Base-by-base conservation (phyloP, 1,140 invertebrate genomes). In the Mya arenaria region DNA sequence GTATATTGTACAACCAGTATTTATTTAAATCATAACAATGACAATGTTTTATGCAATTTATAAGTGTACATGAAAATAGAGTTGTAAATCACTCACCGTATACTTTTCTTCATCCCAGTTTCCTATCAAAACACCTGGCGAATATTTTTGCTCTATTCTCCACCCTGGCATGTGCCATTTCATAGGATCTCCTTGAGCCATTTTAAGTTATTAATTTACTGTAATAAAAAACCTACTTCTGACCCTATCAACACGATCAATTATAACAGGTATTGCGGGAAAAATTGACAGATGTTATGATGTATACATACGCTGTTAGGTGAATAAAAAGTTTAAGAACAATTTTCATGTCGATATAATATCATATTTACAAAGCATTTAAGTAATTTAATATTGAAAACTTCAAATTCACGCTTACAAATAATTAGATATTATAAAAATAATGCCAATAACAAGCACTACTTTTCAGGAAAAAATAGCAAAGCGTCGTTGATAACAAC, bases 41-140 rank as follows among this genome's bases (percentile, higher is more conserved):
- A n/a, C n/a, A n/a, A n/a, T n/a, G n/a, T n/a, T n/a, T n/a, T n/a
- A n/a, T n/a, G n/a, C n/a, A n/a, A n/a, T n/a, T n/a, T n/a, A n/a
- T n/a, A n/a, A n/a, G n/a, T n/a, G n/a, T n/a, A n/a, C n/a, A n/a
- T n/a, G n/a, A n/a, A 30, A 66, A 28, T 28, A 8, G 28, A 68
- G 68, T n/a, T 52, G 13, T 23, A 4, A 41, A 41, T 44, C 63
- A 88, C 86, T 87, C 86, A 91, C 90, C 36, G 72, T 84, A 37
- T 89, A 74, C 78, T 89, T 82, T 28, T 91, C 89, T 82, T 91
- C 90, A 4, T 84, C 63, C 90, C 90, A 91, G 75, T 91, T 91
- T 71, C 90, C 90, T n/a, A 91, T 90, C 37, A 91, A 83, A 23
- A 91, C 90, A 41, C 90, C 89, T 4, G 85, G 86, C 19, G 87